Percentiles rank a stretch among this genome's conserved stretches.
Conservation (phyloP, 2,797 vertebrate genomes). For the Hemibagrus guttatus region DNA sequence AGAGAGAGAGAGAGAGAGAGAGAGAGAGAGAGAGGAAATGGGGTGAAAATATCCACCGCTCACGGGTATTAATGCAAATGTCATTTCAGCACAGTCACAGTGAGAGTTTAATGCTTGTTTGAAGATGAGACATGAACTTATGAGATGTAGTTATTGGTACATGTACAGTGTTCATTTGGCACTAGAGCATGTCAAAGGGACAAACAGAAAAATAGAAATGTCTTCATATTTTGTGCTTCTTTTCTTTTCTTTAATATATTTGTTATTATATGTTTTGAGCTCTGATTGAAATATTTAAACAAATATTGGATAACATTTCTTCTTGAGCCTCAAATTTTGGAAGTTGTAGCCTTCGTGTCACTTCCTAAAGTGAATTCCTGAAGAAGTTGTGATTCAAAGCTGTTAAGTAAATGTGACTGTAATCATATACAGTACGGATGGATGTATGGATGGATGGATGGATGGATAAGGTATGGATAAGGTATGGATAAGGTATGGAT, state of each 20-base stretch:
- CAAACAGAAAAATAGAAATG: background rate
- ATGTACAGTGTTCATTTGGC: background rate
- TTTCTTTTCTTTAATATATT: background rate
- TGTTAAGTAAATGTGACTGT: background rate
- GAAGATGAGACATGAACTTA: background rate
- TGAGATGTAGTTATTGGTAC: background rate
- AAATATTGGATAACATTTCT: background rate
- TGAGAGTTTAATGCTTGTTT: background rate
- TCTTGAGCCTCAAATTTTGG: background rate
- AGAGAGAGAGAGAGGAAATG: slow-evolving; percentile 9
- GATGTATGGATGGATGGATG: too few species aligned
- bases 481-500: too few species aligned
- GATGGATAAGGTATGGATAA: too few species aligned
- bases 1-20: background rate
- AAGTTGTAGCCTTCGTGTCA: background rate
- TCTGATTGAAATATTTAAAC: background rate
- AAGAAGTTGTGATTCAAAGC: background rate
- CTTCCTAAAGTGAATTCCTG: background rate
- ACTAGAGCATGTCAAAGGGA: background rate
- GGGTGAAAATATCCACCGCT: background rate
- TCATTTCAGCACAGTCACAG: background rate
- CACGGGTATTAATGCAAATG: background rate
- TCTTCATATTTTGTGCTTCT: background rate
- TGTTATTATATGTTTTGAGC: background rate
- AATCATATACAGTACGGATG: background rate